Percentiles rank a stretch among this genome's conserved stretches.
Evolutionary conservation across 2,113 vertebrate genomes (phyloP).

Genomic region (Gobiocypris rarus): DNA sequence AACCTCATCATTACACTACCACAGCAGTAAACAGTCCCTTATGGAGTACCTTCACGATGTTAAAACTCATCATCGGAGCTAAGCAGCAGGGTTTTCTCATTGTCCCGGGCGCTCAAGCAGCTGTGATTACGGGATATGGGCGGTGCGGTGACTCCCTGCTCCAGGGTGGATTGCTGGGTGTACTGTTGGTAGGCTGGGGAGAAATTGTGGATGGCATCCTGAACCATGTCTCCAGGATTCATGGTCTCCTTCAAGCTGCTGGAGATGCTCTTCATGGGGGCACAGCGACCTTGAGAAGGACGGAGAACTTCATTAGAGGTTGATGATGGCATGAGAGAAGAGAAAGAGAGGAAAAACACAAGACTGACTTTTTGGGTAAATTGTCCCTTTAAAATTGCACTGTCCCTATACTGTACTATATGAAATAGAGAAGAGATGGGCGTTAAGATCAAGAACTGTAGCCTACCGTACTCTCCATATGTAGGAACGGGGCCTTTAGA

Average conservation of each 20-base stretch:
- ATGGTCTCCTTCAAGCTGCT: slow-evolving; percentile 99
- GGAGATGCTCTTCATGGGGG: slow-evolving; percentile 99
- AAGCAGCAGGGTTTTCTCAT: slow-evolving; percentile 93
- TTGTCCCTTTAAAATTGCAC: background rate
- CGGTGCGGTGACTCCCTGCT: slow-evolving; percentile 76
- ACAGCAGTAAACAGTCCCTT: slow-evolving; percentile 35
- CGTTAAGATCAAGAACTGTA: slow-evolving; percentile 13
- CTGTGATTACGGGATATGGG: slow-evolving; percentile 79
- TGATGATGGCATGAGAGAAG: background rate
- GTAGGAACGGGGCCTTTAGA: slow-evolving; percentile 83
- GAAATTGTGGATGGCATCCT: slow-evolving; percentile 98
- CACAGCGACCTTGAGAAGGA: slow-evolving; percentile 81
- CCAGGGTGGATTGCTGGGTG: slow-evolving; percentile 93
- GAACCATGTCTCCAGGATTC: slow-evolving; percentile 96
- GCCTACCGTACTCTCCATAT: slow-evolving; percentile 95
- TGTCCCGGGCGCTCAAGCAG: slow-evolving; percentile 76
- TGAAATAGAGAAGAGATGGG: background rate
- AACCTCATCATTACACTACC: background rate
- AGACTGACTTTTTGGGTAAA: background rate
- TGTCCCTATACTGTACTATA: background rate
- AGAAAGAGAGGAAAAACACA: background rate
- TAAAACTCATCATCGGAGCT: slow-evolving; percentile 97
- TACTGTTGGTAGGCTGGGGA: slow-evolving; percentile 99
- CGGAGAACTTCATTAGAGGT: background rate
- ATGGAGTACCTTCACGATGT: slow-evolving; percentile 29